These are phyloP conservation scores for Mohoua ochrocephala DNA, from an alignment of 2,113 vertebrate species.

Conservation along the genomic window DNA sequence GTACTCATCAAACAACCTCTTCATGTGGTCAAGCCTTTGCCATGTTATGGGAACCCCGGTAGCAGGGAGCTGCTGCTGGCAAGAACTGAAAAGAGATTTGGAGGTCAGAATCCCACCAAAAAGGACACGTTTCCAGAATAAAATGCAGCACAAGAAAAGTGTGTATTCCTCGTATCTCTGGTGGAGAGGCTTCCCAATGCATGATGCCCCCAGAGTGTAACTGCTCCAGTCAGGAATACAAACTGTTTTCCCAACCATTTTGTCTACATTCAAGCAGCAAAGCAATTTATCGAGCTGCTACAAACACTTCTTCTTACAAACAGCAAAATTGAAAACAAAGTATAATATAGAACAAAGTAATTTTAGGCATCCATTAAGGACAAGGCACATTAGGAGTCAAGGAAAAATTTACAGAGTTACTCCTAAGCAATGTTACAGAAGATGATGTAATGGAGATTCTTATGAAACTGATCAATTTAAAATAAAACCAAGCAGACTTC, in stretches of 20 bases:
- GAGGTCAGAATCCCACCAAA: background rate
- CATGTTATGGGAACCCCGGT: slow-evolving; percentile 83
- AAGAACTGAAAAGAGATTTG: slow-evolving; percentile 73
- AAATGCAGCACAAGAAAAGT: background rate
- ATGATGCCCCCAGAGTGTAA: background rate
- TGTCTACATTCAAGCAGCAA: background rate
- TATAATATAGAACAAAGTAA: background rate
- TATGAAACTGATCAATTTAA: background rate
- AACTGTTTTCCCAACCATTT: background rate
- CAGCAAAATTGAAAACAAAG: background rate
- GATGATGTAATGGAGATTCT: background rate
- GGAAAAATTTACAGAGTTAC: background rate
- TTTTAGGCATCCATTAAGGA: background rate
- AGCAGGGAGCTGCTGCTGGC: slow-evolving; percentile 91
- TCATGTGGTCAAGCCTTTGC: slow-evolving; percentile 82
- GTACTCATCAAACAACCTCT: slow-evolving; percentile 87
- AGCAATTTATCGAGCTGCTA: background rate
- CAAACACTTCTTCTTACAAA: background rate
- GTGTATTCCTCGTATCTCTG: background rate
- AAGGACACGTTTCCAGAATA: background rate
- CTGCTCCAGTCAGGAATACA: background rate
- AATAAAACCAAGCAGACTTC: background rate
- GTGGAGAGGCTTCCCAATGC: background rate
- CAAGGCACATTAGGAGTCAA: background rate
- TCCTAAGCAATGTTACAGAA: background rate